Base-by-base conservation (phyloP, 1,140 invertebrate genomes). In the Tetranychus urticae region DNA sequence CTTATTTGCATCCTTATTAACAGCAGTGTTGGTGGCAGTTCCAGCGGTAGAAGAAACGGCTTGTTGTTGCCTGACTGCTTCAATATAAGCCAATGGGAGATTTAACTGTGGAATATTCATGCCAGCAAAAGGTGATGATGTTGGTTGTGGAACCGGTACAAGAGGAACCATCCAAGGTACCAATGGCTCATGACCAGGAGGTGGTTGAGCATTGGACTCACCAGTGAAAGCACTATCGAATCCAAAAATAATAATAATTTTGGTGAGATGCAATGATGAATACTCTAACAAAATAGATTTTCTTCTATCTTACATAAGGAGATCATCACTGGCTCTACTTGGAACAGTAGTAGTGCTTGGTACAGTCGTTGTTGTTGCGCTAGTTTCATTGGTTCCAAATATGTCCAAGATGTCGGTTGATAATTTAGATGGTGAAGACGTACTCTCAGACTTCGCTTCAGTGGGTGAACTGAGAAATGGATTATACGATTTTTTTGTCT, bases 401-500 rank as follows among this genome's bases (percentile, higher is more conserved):
- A 56, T 12, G 36, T 56, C 55, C n/a, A 56, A 36, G 13, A 56
- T 56, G n/a, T 56, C 55, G 36, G 10, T 56, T 35, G 55, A 35
- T 37, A 10, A 36, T 10, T n/a, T 35, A 13, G 14, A 12, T 56
- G 23, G 7, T 14, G 12, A 12, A 14, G 55, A 36, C 12, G 14
- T 56, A 10, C 8, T 14, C 34, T 37, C 35, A 34, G 34, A 12
- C n/a, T 56, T 34, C 14, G 55, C 6, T 14, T 42, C 39, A 42
- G 55, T n/a, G 13, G 55, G 55, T 39, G 55, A 56, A 39, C 55
- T 56, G 34, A 56, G 55, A 33, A 56, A 56, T 14, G 55, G 55
- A 56, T 56, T 56, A 39, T 10, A 37, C 6, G 37, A 12, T 36
- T 56, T 56, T 42, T 5, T 50, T 12, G 55, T 13, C 13, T 74